phyloP scores from a whole-genome alignment of 2,797 vertebrate genomes.

The Pseudochirops corinnae region DNA sequence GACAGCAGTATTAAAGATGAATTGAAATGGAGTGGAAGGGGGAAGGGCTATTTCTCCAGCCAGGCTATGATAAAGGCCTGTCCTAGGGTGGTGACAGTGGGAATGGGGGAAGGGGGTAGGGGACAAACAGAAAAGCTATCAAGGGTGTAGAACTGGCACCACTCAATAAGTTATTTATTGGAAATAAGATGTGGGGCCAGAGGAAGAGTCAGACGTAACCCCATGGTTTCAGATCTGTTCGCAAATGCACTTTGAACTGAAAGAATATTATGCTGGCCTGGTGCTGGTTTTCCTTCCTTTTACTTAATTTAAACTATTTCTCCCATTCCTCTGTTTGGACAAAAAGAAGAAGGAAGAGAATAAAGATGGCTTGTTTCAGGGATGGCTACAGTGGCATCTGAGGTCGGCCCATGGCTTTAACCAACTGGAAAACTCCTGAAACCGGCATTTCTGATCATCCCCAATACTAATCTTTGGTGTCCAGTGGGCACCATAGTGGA shows the following conservation, averaged over 20 bases:
- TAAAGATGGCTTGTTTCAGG: background rate
- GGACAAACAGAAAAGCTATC: background rate
- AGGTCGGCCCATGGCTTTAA: background rate
- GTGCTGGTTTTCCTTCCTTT: background rate
- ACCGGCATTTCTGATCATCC: background rate
- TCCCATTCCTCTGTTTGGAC: background rate
- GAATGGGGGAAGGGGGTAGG: background rate
- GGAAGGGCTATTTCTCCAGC: background rate
- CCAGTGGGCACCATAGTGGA: background rate
- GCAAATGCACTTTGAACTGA: background rate
- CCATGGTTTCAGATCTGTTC: background rate
- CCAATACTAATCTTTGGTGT: background rate
- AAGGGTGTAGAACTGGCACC: background rate
- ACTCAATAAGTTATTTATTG: background rate
- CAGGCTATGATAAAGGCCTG: background rate
- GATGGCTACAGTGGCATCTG: background rate
- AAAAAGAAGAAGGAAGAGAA: background rate
- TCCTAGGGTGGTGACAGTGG: background rate
- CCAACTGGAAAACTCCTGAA: background rate
- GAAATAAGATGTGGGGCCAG: background rate
- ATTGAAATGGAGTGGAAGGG: background rate
- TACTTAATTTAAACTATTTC: background rate
- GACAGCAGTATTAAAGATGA: background rate
- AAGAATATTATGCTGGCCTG: background rate
- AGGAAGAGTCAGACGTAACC: background rate